These are phyloP conservation scores for Prochilodus magdalenae DNA, from an alignment of 2,113 vertebrate genomes.

Conservation along the genomic window DNA sequence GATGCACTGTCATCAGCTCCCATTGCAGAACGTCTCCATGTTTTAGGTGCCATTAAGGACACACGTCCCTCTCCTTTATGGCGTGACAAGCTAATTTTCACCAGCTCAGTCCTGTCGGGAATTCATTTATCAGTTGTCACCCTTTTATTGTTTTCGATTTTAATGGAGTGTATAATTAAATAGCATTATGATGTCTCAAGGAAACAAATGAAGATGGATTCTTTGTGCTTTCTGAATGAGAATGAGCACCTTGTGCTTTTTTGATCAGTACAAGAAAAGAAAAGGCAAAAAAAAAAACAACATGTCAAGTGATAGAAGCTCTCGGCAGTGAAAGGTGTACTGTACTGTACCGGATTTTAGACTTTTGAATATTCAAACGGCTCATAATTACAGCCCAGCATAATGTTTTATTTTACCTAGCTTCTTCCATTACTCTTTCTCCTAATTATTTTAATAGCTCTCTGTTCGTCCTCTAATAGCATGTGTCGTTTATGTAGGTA, in stretches of 20 bases:
- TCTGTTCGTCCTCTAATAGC: constrained; percentile 14
- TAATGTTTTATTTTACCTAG: neutral
- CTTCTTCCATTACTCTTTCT: neutral
- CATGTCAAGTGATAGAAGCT: constrained; percentile 15
- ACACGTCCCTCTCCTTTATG: neutral
- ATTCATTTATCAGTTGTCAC: constrained; percentile 56
- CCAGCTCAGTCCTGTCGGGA: constrained; percentile 36
- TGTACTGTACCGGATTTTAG: neutral
- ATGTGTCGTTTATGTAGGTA: constrained; percentile 21
- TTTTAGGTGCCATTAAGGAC: neutral
- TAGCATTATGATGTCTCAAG: constrained; percentile 57
- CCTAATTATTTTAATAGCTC: constrained; percentile 8
- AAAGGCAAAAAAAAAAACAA: neutral
- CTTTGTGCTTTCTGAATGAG: constrained; percentile 17
- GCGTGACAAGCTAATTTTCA: constrained; percentile 40
- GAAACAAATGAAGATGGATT: constrained; percentile 52
- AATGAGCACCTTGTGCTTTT: neutral
- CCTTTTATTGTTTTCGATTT: constrained; percentile 61
- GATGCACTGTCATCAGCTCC: constrained; percentile 23
- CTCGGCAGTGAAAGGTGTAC: constrained; percentile 15
- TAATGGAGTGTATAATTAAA: constrained; percentile 59
- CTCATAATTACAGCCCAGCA: neutral
- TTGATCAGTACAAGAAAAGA: neutral
- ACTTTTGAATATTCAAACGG: neutral
- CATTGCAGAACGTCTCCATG: neutral